Base-by-base conservation (phyloP, 2,113 vertebrate genomes). In the Megalops atlanticus region DNA sequence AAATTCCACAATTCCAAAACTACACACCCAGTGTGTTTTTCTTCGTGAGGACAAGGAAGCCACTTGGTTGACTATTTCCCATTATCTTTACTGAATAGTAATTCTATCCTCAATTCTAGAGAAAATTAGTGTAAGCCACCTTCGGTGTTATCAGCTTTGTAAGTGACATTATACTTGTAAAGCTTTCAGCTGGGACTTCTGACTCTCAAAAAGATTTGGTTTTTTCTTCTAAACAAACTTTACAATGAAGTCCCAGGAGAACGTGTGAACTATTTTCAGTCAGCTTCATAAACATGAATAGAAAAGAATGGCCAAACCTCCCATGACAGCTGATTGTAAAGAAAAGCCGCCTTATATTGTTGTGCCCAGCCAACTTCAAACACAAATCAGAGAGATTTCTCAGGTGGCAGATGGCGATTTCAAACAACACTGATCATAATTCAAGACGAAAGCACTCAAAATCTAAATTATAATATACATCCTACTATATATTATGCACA, bases 391-490 rank as follows among this genome's bases (percentile, higher is more conserved):
- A 33, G 76, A 79, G 31, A 88, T 90, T 86, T 92, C 87, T 89
- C 86, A 88, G 86, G 81, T 91, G 89, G 85, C 86, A 86, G 81
- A 85, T 80, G 74, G 80, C 81, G 76, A 35, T 54, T 82, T 88
- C 82, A 69, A 82, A 89, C 89, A 84, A 84, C 84, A 80, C 83
- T 38, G 84, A 91, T 86, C 85, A 90, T 84, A 82, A 87, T 88
- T 85, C 76, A 71, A 86, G 80, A 89, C 85, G 74, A 91, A 88
- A 87, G 80, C 49, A 76, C 43, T 54, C 11, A 64, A 47, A 38
- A 73, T 1, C 54, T 64, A 69, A 68, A 80, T 84, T 71, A 7
- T 6, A 39, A 75, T 49, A 82, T 80, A 81, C 78, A n/a, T n/a
- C n/a, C n/a, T n/a, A n/a, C n/a, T n/a, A n/a, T n/a, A 45, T 77